Conservation (phyloP, 2,888 invertebrate species). For the Andrena minutula region DNA sequence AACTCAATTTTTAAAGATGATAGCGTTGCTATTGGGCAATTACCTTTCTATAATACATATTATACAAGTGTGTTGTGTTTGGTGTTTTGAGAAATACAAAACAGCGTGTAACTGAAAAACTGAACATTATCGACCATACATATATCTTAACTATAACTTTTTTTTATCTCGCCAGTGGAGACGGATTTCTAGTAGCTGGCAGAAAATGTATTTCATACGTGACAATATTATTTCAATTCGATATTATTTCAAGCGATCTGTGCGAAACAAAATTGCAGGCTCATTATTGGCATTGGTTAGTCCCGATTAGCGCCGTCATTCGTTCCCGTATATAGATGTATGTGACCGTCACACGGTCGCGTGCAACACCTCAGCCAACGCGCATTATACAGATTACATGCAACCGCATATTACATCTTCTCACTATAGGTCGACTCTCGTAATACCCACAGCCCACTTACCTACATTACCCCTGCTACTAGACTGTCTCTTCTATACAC, state of each 20-base stretch:
- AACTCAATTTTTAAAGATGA: too few species aligned
- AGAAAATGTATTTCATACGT: slow-evolving; percentile 12
- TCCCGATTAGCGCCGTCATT: slow-evolving; percentile 56
- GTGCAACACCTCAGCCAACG: slow-evolving; percentile 31
- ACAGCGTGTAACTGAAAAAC: too few species aligned
- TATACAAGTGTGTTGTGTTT: too few species aligned
- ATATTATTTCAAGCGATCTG: not conserved
- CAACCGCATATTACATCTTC: slow-evolving; percentile 69
- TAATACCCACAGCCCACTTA: slow-evolving; percentile 84
- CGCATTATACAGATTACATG: slow-evolving; percentile 59
- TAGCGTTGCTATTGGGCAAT: too few species aligned
- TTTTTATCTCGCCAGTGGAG: too few species aligned
- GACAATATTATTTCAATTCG: slow-evolving; percentile 17
- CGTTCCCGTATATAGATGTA: slow-evolving; percentile 29
- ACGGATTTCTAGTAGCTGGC: not conserved
- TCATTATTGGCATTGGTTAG: slow-evolving; percentile 57
- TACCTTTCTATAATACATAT: too few species aligned
- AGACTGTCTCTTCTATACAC: slow-evolving; percentile 22
- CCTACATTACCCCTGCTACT: slow-evolving; percentile 80
- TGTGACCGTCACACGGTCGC: slow-evolving; percentile 8
- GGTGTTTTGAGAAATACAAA: too few species aligned
- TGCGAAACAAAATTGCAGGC: slow-evolving; percentile 47
- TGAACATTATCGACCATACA: too few species aligned
- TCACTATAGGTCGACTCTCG: slow-evolving; percentile 76
- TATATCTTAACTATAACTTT: too few species aligned